Base-by-base conservation (phyloP, 2,888 invertebrate genomes). In the Phyllotreta cruciferae region DNA sequence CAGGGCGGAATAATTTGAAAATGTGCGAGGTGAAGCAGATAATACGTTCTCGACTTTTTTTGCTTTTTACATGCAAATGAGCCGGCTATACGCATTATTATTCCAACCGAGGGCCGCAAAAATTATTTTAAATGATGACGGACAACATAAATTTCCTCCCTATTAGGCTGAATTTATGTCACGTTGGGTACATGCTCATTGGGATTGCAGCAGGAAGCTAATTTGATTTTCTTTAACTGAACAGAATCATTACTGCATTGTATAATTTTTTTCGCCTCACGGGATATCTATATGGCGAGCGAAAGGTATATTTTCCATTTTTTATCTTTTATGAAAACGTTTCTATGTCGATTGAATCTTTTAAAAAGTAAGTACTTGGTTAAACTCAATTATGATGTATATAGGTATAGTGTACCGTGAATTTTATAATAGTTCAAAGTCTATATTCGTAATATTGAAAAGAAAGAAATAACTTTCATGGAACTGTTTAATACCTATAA, bases 401-500 rank as follows among this genome's bases (percentile, higher is more conserved):
- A 24, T 24, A 24, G 24, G 24, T 24, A 24, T 24, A 24, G 24
- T 4, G 4, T 1, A 24, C 2, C 24, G 24, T 24, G 24, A 24
- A 24, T 24, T 24, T 24, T 24, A 24, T 24, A 24, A 24, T 24
- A 24, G 24, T 24, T 24, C 24, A 24, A 24, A 24, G 24, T 24
- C 24, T 24, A 24, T 24, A 24, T 24, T 24, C 24, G 24, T 24
- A 44, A 60, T 44, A 60, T 53, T 44, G 24, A 37, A 38, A 52
- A 34, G 14, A 44, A 53, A 36, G 44, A 52, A 52, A 60, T 71
- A 73, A 74, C 70, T 61, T 74, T 72, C 34, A 54, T 54, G 63
- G 55, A 66, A 66, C 55, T 56, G 61, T 64, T 64, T 62, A 62
- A 64, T 64, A 67, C 64, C 58, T 58, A 62, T 67, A 62, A 64